A percentile compares a stretch with the other conserved stretches of the same genome.
phyloP scores from a whole-genome alignment of 2,797 vertebrate genomes.

The Melanotaenia parkinsoni region DNA sequence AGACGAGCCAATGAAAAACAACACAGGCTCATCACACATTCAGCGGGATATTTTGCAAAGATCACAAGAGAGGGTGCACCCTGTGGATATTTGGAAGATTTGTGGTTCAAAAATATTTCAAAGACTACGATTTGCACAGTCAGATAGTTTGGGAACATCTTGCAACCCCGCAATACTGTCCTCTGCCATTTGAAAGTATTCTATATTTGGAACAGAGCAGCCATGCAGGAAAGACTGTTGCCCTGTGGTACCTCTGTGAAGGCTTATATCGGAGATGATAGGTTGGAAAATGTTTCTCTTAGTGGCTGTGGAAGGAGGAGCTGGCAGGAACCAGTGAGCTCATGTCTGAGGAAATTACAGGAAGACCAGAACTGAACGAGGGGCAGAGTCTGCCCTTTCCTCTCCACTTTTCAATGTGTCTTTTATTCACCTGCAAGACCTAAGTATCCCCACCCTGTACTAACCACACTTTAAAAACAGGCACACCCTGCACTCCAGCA shows the following conservation, averaged over 20 bases:
- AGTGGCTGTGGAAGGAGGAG: conserved; percentile 51
- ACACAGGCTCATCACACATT: conserved; percentile 30
- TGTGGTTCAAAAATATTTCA: conserved; percentile 20
- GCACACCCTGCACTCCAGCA: conserved; percentile 73
- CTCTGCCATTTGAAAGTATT: conserved; percentile 35
- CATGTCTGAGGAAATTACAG: conserved; percentile 51
- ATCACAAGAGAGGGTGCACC: conserved; percentile 34
- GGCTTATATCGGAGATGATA: conserved; percentile 32
- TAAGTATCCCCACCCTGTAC: conserved; percentile 76
- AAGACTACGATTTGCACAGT: conserved; percentile 39
- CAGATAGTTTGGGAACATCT: conserved; percentile 52
- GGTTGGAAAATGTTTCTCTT: conserved; percentile 51
- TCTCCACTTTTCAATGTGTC: conserved; percentile 76
- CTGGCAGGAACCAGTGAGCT: conserved; percentile 62
- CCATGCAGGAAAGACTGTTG: conserved; percentile 24
- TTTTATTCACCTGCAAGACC: conserved; percentile 79
- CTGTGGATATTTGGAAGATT: conserved; percentile 58
- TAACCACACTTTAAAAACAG: conserved; percentile 78
- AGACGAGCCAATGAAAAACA: conserved; percentile 40
- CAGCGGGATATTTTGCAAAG: conserved; percentile 46
- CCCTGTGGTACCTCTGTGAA: conserved; percentile 8
- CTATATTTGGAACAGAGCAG: conserved; percentile 54
- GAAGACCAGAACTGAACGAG: conserved; percentile 39
- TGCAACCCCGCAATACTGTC: conserved; percentile 33
- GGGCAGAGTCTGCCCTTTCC: conserved; percentile 46